Conservation (phyloP, 2,888 invertebrate species). For the Drosophila mimetica region DNA sequence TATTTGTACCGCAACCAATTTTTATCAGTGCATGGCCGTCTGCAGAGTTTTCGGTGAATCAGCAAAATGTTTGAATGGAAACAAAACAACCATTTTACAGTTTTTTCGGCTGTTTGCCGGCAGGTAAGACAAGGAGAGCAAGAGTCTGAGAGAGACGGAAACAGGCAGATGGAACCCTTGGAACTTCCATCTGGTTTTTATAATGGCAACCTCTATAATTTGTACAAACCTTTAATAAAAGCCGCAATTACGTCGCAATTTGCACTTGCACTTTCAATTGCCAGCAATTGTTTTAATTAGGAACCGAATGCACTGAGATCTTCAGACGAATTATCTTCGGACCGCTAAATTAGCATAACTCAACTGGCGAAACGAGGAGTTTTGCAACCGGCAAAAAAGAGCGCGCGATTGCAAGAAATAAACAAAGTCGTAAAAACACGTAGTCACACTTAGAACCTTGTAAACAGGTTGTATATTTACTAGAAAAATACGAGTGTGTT, state of each 20-base stretch:
- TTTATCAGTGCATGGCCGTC: background rate
- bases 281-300: slow-evolving; percentile 48
- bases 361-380: background rate
- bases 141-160: slow-evolving; percentile 11
- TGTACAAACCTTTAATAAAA: slow-evolving; percentile 27
- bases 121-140: slow-evolving; percentile 27
- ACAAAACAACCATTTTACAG: slow-evolving; percentile 58
- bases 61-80: slow-evolving; percentile 67
- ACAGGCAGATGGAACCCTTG: slow-evolving; percentile 20
- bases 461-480: slow-evolving; percentile 4
- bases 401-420: slow-evolving; percentile 54
- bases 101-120: slow-evolving; percentile 41
- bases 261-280: slow-evolving; percentile 72
- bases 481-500: background rate
- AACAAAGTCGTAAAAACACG: slow-evolving; percentile 20
- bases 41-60: slow-evolving; percentile 51
- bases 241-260: slow-evolving; percentile 41
- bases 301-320: background rate
- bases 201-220: background rate
- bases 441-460: slow-evolving; percentile 7
- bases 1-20: background rate
- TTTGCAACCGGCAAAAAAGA: slow-evolving; percentile 67
- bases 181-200: slow-evolving; percentile 6
- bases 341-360: background rate
- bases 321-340: slow-evolving; percentile 2